phyloP scores from a whole-genome alignment of 2,797 vertebrate genomes.

The Takifugu ocellatus region DNA sequence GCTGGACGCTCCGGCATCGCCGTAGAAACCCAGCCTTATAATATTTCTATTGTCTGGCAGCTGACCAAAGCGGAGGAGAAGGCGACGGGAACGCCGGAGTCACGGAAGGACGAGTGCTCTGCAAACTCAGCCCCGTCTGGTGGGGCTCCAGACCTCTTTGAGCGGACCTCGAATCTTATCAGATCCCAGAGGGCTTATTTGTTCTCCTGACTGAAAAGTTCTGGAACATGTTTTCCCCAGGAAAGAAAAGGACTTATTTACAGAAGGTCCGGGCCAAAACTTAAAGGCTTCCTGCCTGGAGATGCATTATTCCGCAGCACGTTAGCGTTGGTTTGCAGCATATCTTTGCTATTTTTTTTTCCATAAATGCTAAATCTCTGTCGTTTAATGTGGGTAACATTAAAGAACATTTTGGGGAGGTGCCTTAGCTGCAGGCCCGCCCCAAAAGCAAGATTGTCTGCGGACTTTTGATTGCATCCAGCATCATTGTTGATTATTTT shows the following conservation, averaged over 20 bases:
- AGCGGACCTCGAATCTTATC: conserved; percentile 68
- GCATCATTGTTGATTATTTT: no score
- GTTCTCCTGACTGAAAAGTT: conserved; percentile 65
- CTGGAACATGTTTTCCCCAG: conserved; percentile 35
- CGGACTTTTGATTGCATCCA: no score
- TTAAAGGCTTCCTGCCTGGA: conserved; percentile 22
- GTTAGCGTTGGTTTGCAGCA: no score
- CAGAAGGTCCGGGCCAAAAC: conserved; percentile 40
- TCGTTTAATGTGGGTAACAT: no score
- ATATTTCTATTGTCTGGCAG: conserved; percentile 79
- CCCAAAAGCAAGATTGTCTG: no score
- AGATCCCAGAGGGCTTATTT: conserved; percentile 58
- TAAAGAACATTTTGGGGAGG: no score
- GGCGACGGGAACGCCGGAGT: conserved; percentile 60
- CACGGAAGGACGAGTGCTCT: conserved; percentile 61
- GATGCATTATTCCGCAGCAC: neutral
- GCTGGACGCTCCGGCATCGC: conserved; percentile 55
- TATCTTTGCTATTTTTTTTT: no score
- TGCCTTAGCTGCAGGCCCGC: no score
- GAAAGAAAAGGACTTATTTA: conserved; percentile 41
- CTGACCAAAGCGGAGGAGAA: conserved; percentile 71
- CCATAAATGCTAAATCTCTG: no score
- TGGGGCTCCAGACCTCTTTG: conserved; percentile 46
- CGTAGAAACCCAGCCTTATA: conserved; percentile 68
- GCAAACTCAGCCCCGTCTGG: conserved; percentile 52